Evolutionary conservation across 1,140 invertebrate genomes (phyloP), one percentile per base, ranked within the genome.

Genomic region (Mylabris phalerata): DNA sequence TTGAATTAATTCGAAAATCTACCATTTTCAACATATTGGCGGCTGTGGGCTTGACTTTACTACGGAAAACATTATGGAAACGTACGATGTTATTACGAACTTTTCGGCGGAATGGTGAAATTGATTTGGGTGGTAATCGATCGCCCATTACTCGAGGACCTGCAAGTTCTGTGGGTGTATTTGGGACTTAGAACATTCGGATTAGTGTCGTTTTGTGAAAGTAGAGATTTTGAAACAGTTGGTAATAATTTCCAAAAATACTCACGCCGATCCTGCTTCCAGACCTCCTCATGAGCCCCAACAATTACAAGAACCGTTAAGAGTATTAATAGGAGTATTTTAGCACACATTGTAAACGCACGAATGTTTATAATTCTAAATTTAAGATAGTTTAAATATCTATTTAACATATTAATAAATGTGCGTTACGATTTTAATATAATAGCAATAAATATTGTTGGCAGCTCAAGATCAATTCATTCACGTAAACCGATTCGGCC

Each of bases 21-120:
- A 92, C 88, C 89, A 92, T 89, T 60, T 80, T 71, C 11, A 90
- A 75, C 89, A 92, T 92, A 72, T 92, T 88, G n/a, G 84, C 77
- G 4, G 88, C 87, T 11, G 79, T 74, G 0, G 89, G 89, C 50
- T 80, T 74, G 11, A 92, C 89, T 68, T 82, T 83, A 1, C 82
- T 79, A 44, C 89, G 78, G 71, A 90, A 90, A 66, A 83, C 86
- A 72, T 92, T 90, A 73, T 91, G 89, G 68, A 84, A 86, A 6
- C 82, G 75, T 0, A 88, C 83, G 55, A 90, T 88, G 75, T 87
- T 88, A 63, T 80, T 77, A 66, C 83, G 81, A 6, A 88, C 81
- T 57, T 80, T 80, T 54, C 77, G 72, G 62, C 78, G 77, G 50
- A 72, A 71, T 0, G 86, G 80, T 32, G 73, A 77, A 52, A 89